These are phyloP conservation scores for Pristis pectinata DNA, from an alignment of 2,797 vertebrate species.

Conservation along the genomic window DNA sequence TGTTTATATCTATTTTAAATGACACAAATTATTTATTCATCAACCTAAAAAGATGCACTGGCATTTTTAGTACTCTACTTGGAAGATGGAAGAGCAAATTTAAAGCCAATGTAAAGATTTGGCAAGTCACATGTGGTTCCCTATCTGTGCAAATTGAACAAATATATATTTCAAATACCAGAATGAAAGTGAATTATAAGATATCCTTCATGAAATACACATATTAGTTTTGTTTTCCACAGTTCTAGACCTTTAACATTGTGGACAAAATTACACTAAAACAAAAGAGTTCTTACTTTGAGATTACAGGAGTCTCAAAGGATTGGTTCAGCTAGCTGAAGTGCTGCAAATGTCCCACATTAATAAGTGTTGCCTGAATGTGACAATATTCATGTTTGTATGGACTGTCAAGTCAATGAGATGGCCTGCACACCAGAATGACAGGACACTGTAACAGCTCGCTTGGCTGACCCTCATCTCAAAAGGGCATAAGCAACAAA, in stretches of 20 bases:
- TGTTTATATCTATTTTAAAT: neutral
- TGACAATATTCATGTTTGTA: slow-evolving; percentile 71
- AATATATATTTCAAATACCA: neutral
- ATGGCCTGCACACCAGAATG: slow-evolving; percentile 40
- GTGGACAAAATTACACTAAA: neutral
- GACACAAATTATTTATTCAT: neutral
- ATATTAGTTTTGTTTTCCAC: neutral
- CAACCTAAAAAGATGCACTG: neutral
- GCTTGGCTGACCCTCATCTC: neutral
- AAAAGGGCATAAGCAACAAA: slow-evolving; percentile 10
- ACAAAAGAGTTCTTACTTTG: neutral
- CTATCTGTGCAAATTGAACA: neutral
- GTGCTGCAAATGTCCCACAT: slow-evolving; percentile 67
- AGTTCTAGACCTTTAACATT: neutral
- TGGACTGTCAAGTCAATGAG: slow-evolving; percentile 67
- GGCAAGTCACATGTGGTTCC: neutral
- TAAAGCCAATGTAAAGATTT: neutral
- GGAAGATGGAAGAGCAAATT: neutral
- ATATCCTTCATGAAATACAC: too few species aligned
- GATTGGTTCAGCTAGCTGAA: slow-evolving; percentile 56
- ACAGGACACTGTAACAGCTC: neutral
- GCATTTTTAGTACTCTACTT: neutral
- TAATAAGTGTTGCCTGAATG: slow-evolving; percentile 72
- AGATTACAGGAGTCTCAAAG: slow-evolving; percentile 52
- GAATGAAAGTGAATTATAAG: neutral